Base-by-base conservation (phyloP, 2,888 invertebrate species). In the Dyspetes luteomarginatus region DNA sequence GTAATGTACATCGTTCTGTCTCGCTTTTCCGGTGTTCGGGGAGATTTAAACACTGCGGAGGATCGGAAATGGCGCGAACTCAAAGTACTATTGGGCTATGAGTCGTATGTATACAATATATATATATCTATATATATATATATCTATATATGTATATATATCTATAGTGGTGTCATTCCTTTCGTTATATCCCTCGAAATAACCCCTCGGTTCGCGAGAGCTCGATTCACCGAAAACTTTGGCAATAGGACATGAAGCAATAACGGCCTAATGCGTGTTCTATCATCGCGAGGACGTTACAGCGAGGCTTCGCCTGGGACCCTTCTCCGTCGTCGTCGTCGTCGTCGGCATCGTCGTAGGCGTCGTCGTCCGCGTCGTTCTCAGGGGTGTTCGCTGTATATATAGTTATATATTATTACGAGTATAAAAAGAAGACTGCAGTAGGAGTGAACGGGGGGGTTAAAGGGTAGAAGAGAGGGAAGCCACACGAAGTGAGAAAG, bases 201-300 rank as follows among this genome's bases (percentile, higher is more conserved):
- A 71, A 58, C 74, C 69, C 71, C 43, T 56, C 76, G 72, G 45
- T 15, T 28, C 48, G 43, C 15, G 48, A 15, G n/a, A 60, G 50
- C 43, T 28, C 12, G 67, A 68, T 43, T 68, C 52, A 56, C 58
- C 50, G 79, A 74, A 73, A 84, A 82, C 79, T 74, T 74, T 76
- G 76, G 77, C 82, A 84, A 84, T 84, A 81, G 81, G 62, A 60
- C 74, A 82, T 69, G 65, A 58, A 74, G 73, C 78, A 85, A 83
- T 85, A 85, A 85, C 82, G 72, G 67, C 67, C 79, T 76, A 82
- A 86, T 84, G 83, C 87, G 74, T 81, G 84, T 85, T 85, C 83
- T 80, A 84, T 83, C 83, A 83, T 82, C 65, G 75, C 50, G 26
- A 36, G 55, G 67, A 64, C 74, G 78, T 72, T 62, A 43, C 50